Evolutionary conservation across 2,888 invertebrate species (phyloP).

Genomic region (Seladonia tumulorum): DNA sequence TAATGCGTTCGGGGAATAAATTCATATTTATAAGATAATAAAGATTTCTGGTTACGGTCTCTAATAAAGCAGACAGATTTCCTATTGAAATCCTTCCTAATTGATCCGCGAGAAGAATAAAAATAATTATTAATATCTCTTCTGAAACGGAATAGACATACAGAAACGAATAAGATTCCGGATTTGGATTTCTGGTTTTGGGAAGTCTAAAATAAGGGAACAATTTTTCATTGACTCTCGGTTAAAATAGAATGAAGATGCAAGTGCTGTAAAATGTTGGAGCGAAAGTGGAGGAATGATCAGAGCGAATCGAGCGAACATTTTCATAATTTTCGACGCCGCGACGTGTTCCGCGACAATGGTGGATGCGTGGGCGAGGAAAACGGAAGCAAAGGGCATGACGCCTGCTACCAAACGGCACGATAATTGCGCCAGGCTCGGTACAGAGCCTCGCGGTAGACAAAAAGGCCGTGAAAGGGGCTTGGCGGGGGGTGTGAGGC

Average conservation of each 20-base stretch:
- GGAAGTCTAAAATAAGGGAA: background rate
- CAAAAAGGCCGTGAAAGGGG: constrained; percentile 25
- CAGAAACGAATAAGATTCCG: no score
- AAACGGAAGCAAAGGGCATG: background rate
- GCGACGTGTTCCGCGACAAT: constrained; percentile 36
- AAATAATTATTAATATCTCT: no score
- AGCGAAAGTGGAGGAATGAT: background rate
- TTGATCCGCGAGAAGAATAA: no score
- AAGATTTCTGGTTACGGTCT: no score
- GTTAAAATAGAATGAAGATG: background rate
- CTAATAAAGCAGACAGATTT: no score
- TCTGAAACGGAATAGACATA: no score
- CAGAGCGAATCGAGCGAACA: background rate
- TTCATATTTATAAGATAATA: no score
- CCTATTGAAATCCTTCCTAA: no score
- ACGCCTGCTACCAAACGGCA: background rate
- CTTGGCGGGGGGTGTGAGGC: background rate
- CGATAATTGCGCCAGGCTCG: constrained; percentile 11
- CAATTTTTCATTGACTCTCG: background rate
- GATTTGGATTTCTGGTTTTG: background rate
- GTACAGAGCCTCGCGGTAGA: background rate
- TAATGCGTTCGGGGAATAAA: no score
- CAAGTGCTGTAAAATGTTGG: background rate
- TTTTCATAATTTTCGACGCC: background rate
- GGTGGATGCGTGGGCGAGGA: constrained; percentile 16